These are phyloP conservation scores for Salvelinus alpinus DNA, from an alignment of 2,113 vertebrate genomes.

Conservation along the genomic window DNA sequence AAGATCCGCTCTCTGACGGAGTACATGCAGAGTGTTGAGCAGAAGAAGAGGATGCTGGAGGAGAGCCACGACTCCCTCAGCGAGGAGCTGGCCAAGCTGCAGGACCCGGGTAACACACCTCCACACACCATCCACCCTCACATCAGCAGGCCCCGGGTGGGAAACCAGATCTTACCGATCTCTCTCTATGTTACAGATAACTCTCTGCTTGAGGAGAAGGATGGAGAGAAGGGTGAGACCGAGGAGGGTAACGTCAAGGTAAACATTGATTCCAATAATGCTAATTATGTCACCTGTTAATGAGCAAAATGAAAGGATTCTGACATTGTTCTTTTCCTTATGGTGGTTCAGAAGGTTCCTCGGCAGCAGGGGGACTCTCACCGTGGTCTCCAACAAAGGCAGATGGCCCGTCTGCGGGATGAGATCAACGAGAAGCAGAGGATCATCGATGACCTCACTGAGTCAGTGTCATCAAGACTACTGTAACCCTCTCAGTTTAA, in stretches of 20 bases:
- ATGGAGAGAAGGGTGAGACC: conserved; percentile 69
- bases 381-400: conserved; percentile 83
- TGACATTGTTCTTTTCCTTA: background rate
- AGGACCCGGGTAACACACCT: conserved; percentile 80
- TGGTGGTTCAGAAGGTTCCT: conserved; percentile 68
- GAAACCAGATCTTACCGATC: background rate
- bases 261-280: background rate
- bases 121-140: background rate
- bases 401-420: conserved; percentile 85
- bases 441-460: conserved; percentile 86
- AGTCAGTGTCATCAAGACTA: conserved; percentile 71
- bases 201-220: conserved; percentile 61
- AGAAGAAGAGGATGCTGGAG: conserved; percentile 89
- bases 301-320: background rate
- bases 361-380: conserved; percentile 80
- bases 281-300: background rate
- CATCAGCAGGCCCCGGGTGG: too few species aligned
- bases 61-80: conserved; percentile 87
- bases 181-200: conserved; percentile 51
- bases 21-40: conserved; percentile 91
- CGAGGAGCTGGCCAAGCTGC: conserved; percentile 87
- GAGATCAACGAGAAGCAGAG: conserved; percentile 94
- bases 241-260: conserved; percentile 72
- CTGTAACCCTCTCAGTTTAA: background rate
- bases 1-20: conserved; percentile 93